phyloP scores from a whole-genome alignment of 2,113 vertebrate genomes.

The Tor tambroides region DNA sequence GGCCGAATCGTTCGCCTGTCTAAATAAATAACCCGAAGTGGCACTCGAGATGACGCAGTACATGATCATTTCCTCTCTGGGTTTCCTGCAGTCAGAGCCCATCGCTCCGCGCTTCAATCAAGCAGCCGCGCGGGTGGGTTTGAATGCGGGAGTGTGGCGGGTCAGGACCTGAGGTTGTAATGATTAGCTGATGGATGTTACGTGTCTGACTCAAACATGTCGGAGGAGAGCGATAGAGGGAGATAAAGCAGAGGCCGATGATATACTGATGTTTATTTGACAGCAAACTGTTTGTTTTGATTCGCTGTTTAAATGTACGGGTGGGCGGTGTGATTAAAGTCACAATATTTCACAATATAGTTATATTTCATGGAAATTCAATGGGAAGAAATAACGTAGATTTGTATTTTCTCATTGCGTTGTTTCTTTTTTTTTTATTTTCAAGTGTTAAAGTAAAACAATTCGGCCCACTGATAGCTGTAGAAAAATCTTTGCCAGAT shows the following conservation, averaged over 20 bases:
- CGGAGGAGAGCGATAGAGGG: constrained; percentile 45
- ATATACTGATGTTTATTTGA: constrained; percentile 31
- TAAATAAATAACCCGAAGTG: constrained; percentile 76
- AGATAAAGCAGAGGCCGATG: constrained; percentile 38
- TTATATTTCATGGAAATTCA: no score
- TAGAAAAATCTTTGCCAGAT: no score
- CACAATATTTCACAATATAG: no score
- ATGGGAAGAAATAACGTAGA: no score
- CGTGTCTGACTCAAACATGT: constrained; percentile 68
- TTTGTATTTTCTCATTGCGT: no score
- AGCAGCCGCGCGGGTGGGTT: constrained; percentile 52
- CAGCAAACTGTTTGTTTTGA: constrained; percentile 25
- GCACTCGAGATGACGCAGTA: constrained; percentile 66
- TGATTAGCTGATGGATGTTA: constrained; percentile 76
- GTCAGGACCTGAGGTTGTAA: constrained; percentile 72
- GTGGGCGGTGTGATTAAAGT: no score
- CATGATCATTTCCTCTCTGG: constrained; percentile 70
- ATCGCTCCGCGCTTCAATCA: constrained; percentile 68
- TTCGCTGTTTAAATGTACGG: no score
- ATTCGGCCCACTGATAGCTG: no score
- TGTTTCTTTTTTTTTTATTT: no score
- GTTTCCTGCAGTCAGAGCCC: constrained; percentile 68
- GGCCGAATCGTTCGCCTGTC: constrained; percentile 59
- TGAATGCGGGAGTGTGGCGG: constrained; percentile 63
- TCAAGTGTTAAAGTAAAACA: no score